phyloP scores from a whole-genome alignment of 2,113 vertebrate species.

The Forbesichthys agassizii region DNA sequence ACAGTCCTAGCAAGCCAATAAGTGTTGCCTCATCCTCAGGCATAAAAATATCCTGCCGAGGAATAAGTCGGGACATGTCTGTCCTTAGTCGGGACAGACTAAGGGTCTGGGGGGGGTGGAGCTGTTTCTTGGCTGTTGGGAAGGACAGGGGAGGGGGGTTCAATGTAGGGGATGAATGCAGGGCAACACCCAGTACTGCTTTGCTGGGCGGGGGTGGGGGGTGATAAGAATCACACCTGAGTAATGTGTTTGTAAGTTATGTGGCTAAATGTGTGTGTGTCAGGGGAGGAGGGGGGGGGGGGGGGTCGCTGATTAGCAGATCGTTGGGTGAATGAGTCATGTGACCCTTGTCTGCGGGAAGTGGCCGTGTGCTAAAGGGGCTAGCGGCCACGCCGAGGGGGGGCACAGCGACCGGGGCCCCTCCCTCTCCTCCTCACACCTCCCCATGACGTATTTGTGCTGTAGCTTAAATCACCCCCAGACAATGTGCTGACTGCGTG shows the following conservation, averaged over 20 bases:
- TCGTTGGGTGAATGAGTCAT: constrained; percentile 43
- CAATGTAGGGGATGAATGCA: background rate
- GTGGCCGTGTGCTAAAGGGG: constrained; percentile 66
- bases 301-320: constrained; percentile 36
- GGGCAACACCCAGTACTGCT: constrained; percentile 33
- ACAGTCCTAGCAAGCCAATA: background rate
- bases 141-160: constrained; percentile 12
- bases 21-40: constrained; percentile 15
- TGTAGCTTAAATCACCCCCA: constrained; percentile 33
- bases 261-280: constrained; percentile 7
- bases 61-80: constrained; percentile 72
- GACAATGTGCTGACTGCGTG: constrained; percentile 54
- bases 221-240: background rate
- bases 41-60: constrained; percentile 30
- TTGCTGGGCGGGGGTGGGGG: background rate
- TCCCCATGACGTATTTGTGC: constrained; percentile 39
- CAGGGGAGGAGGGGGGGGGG: constrained; percentile 14
- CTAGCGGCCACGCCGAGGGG: constrained; percentile 6
- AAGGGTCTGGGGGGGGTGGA: constrained; percentile 55
- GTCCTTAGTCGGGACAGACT: constrained; percentile 38
- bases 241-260: background rate
- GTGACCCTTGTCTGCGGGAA: constrained; percentile 48
- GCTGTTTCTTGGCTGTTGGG: constrained; percentile 73
- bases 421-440: constrained; percentile 15
- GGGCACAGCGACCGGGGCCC: constrained; percentile 29